Conservation (phyloP, 2,797 vertebrate species). For the Tokudaia muenninki region DNA sequence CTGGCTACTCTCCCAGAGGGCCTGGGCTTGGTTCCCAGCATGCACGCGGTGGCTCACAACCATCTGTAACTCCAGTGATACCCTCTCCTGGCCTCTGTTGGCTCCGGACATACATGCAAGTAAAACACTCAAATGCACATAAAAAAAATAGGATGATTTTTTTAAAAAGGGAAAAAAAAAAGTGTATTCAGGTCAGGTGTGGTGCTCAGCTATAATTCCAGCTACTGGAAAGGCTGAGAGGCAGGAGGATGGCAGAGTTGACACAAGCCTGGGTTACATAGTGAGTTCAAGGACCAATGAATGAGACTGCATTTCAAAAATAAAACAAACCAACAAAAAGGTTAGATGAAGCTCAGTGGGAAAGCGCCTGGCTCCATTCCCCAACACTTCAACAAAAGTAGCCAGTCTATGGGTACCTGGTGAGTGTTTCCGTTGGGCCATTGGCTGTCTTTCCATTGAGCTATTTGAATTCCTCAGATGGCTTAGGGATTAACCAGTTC, state of each 20-base stretch:
- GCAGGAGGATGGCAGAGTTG: background rate
- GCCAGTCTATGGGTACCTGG: background rate
- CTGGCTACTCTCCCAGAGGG: background rate
- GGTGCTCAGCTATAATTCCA: background rate
- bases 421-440: background rate
- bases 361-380: background rate
- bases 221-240: background rate
- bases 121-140: background rate
- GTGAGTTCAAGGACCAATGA: background rate
- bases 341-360: background rate
- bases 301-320: background rate
- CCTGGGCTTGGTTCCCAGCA: background rate
- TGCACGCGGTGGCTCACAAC: background rate
- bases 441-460: background rate
- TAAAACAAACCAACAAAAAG: background rate
- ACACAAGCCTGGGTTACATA: background rate
- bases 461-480: background rate
- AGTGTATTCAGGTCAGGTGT: background rate
- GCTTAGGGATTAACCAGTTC: background rate
- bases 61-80: no score
- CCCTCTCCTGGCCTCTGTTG: background rate
- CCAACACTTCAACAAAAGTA: background rate
- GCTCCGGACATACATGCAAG: background rate
- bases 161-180: background rate
- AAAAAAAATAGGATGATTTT: background rate